These are phyloP conservation scores for Pseudomugil tenellus DNA, from an alignment of 2,797 vertebrate species.

Conservation along the genomic window DNA sequence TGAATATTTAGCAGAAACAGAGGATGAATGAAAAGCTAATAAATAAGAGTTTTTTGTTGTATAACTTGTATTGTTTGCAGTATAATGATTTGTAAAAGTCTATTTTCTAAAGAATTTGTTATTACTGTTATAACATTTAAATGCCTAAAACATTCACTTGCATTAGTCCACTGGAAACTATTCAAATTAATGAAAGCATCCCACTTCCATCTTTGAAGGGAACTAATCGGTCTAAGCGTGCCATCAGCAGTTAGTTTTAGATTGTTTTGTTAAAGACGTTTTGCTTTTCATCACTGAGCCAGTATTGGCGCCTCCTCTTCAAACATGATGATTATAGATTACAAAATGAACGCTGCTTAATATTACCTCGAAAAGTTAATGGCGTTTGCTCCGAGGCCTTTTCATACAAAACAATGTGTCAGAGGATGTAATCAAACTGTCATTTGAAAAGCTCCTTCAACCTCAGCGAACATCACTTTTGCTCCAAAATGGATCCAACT, in stretches of 20 bases:
- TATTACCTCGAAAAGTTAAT: slow-evolving; percentile 19
- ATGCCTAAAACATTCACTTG: neutral
- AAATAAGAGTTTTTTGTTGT: neutral
- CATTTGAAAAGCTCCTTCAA: slow-evolving; percentile 63
- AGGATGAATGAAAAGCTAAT: neutral
- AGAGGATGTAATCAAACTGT: slow-evolving; percentile 58
- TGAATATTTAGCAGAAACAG: neutral
- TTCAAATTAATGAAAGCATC: neutral
- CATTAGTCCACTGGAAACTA: neutral
- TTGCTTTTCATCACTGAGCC: slow-evolving; percentile 6
- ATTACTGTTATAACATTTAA: neutral
- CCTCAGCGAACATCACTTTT: slow-evolving; percentile 47
- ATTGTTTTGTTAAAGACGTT: slow-evolving; percentile 10
- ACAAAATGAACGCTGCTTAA: slow-evolving; percentile 14
- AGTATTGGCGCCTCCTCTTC: slow-evolving; percentile 9
- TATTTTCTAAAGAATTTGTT: neutral
- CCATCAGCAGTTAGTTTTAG: neutral
- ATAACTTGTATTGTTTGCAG: neutral
- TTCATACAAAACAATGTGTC: slow-evolving; percentile 50
- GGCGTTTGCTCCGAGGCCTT: slow-evolving; percentile 44
- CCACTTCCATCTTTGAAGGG: slow-evolving; percentile 1
- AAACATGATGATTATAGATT: neutral
- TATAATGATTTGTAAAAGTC: neutral
- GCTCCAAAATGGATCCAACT: slow-evolving; percentile 59
- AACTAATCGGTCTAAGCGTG: neutral